Evolutionary conservation across 2,113 vertebrate species (phyloP).

Genomic region (Dipodomys spectabilis): DNA sequence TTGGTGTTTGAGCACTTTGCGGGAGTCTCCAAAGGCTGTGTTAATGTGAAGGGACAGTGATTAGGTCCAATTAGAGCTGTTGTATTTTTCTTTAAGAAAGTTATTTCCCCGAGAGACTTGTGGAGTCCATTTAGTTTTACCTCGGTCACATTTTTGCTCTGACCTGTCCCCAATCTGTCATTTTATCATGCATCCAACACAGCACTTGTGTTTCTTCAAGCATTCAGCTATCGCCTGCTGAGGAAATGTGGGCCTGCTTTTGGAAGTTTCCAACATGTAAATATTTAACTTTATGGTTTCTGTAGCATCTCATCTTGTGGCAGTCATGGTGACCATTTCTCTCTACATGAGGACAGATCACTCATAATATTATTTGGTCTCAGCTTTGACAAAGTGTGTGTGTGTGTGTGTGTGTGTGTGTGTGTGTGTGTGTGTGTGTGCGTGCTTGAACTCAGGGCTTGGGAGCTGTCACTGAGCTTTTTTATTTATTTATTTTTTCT

Average conservation of each 20-base stretch:
- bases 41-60: conserved; percentile 83
- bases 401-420: too few species aligned
- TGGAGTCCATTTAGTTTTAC: conserved; percentile 81
- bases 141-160: conserved; percentile 84
- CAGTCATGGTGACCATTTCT: neutral
- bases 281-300: conserved; percentile 60
- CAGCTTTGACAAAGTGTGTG: too few species aligned
- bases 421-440: too few species aligned
- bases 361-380: neutral
- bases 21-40: conserved; percentile 64
- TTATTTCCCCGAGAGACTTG: conserved; percentile 84
- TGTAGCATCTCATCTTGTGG: conserved; percentile 41
- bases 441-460: too few species aligned
- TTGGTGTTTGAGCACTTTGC: conserved; percentile 70
- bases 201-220: conserved; percentile 68
- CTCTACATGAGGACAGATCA: conserved; percentile 30
- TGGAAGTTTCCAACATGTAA: conserved; percentile 72
- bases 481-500: too few species aligned
- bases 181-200: conserved; percentile 66
- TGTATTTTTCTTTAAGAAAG: conserved; percentile 83
- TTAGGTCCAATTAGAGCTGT: conserved; percentile 87
- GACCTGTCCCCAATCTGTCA: conserved; percentile 90
- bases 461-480: too few species aligned
- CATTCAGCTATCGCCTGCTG: conserved; percentile 31
- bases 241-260: conserved; percentile 67